Percentiles rank a stretch among this genome's conserved stretches.
phyloP scores from a whole-genome alignment of 92 coral and sea anemone species.

The Umimayanthus chanpuru region DNA sequence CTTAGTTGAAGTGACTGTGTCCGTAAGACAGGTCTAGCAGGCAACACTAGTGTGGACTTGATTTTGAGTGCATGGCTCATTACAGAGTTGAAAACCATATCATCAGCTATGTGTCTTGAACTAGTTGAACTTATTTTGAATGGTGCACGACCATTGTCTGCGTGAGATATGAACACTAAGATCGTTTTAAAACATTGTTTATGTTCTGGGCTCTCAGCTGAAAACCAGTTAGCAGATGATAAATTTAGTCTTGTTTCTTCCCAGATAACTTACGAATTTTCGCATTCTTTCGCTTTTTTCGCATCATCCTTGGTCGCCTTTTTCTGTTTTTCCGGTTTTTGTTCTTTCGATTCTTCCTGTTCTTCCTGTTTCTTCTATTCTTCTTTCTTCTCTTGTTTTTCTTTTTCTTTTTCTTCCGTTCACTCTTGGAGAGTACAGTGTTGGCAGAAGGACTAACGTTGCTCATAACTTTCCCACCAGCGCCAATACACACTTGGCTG shows the following conservation, averaged over 20 bases:
- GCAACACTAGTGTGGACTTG: too few relatives aligned
- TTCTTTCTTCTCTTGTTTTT: slow-evolving; percentile 29
- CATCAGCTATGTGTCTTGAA: too few relatives aligned
- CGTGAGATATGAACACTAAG: background rate
- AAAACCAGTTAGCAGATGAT: background rate
- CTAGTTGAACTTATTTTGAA: too few relatives aligned
- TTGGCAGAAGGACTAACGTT: background rate
- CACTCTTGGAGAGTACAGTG: background rate
- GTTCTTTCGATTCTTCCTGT: slow-evolving; percentile 25
- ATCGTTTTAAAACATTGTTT: background rate
- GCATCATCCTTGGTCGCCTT: background rate
- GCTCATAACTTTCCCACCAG: background rate
- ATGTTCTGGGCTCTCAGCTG: background rate
- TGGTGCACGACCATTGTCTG: too few relatives aligned
- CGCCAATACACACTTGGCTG: slow-evolving; percentile 11
- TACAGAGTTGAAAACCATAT: too few relatives aligned
- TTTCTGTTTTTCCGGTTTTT: slow-evolving; percentile 23
- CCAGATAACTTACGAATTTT: background rate
- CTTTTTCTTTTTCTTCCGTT: slow-evolving; percentile 20
- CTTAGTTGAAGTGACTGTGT: too few relatives aligned
- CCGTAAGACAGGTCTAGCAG: too few relatives aligned
- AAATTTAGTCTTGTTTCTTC: slow-evolving; percentile 1
- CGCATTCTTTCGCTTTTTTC: background rate
- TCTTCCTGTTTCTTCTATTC: slow-evolving; percentile 16
- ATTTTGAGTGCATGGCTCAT: too few relatives aligned